These are phyloP conservation scores for Neomorphus geoffroyi DNA, from an alignment of 2,797 vertebrate genomes.

Conservation along the genomic window DNA sequence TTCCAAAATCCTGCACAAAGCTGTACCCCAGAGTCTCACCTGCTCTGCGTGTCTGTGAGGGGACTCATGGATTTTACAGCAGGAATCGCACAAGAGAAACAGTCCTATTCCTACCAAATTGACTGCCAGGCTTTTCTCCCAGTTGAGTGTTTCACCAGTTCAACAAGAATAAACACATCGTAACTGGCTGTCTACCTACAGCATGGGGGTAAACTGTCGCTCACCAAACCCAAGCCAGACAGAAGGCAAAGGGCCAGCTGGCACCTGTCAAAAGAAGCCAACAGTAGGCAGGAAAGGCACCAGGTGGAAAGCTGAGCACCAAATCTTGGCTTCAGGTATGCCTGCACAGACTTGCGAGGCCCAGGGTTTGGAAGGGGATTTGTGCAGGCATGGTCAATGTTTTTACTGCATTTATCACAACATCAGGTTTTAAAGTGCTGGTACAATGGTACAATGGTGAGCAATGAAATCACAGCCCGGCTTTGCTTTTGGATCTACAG, in stretches of 20 bases:
- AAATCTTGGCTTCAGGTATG: not conserved
- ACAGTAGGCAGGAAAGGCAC: not conserved
- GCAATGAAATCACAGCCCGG: not conserved
- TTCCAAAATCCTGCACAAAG: not conserved
- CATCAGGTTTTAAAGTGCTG: not conserved
- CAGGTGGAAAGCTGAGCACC: accelerated
- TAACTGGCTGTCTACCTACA: not conserved
- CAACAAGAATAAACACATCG: not conserved
- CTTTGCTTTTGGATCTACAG: conserved; percentile 7
- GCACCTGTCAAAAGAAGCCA: not conserved
- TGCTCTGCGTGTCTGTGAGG: not conserved
- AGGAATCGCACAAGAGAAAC: not conserved
- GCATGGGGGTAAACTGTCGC: not conserved
- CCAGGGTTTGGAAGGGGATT: not conserved
- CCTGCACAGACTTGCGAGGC: not conserved
- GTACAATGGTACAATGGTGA: not conserved
- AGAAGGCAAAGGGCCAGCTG: not conserved
- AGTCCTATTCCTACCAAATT: not conserved
- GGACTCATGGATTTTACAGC: not conserved
- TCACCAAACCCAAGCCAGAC: not conserved
- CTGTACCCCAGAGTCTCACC: not conserved
- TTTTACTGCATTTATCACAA: not conserved
- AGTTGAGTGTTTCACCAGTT: not conserved
- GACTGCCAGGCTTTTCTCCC: not conserved
- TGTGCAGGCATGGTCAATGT: not conserved